Evolutionary conservation across 1,140 invertebrate genomes (phyloP), one percentile per base, ranked within the genome.

Genomic region (Paraescarpia echinospica): DNA sequence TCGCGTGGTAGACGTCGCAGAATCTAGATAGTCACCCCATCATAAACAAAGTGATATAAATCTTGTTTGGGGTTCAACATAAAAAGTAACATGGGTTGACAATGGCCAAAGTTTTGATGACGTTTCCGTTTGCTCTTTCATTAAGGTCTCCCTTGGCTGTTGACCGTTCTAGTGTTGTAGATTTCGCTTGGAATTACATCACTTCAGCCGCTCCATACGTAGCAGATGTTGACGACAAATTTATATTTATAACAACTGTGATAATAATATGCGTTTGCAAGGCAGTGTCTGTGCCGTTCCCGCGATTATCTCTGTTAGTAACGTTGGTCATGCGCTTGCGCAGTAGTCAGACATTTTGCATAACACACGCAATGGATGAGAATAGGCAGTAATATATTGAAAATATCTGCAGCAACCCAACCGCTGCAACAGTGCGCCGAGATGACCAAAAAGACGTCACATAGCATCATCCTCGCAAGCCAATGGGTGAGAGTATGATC

Each of bases 321-420:
- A n/a, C n/a, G n/a, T n/a, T n/a, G n/a, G n/a, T n/a, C n/a, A 41
- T 12, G 12, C 41, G 41, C 41, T 41, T 41, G 41, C 41, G 41
- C 4, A 41, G 41, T 41, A 12, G 12, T 41, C 12, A 41, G 41
- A 41, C 4, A 6, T 41, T 12, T 41, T 4, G 12, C 12, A 90
- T 93, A 93, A 31, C n/a, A 77, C 14, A 5, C 33, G 35, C 35
- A 41, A 91, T 92, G 41, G 33, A 92, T 33, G 9, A 92, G 5
- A 12, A 93, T 41, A 35, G 92, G 92, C 22, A 59, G 1, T 33
- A 93, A 33, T 22, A 92, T 92, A 35, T 92, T 90, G 22, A 93
- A 22, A 93, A 33, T 18, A 93, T 33, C 22, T 90, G 92, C n/a
- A 93, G 33, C 31, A 93, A 33, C 34, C 92, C 92, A 22, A 93